Percentiles rank a stretch among this genome's conserved stretches.
Conservation (phyloP, 2,888 invertebrate species). For the Melitaea athalia region DNA sequence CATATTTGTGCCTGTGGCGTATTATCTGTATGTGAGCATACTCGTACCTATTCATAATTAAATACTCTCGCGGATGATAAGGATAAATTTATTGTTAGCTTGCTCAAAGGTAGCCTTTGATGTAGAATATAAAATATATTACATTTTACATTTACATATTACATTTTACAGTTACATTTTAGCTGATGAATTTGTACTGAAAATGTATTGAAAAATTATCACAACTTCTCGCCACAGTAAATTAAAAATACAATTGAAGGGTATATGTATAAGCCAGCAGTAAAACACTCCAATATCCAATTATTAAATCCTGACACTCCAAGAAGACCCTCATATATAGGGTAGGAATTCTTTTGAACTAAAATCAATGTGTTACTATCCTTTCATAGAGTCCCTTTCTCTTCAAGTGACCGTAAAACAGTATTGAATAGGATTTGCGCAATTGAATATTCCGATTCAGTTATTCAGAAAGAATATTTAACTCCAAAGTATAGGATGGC, state of each 20-base stretch:
- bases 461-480: constrained; percentile 33
- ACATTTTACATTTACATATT: no score
- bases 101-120: neutral
- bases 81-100: neutral
- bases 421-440: constrained; percentile 38
- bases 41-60: no score
- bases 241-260: neutral
- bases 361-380: constrained; percentile 33
- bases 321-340: constrained; percentile 1
- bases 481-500: constrained; percentile 6
- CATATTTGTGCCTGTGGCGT: neutral
- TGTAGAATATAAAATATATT: no score
- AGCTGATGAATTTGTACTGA: no score
- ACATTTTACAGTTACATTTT: no score
- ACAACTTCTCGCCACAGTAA: no score
- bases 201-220: no score
- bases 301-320: neutral
- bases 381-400: constrained; percentile 33
- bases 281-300: neutral
- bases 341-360: constrained; percentile 22
- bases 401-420: constrained; percentile 38
- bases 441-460: constrained; percentile 40
- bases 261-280: neutral
- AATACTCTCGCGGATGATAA: neutral
- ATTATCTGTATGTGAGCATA: neutral